Evolutionary conservation across 2,113 vertebrate genomes (phyloP).

Genomic region (Pangasianodon hypophthalmus): DNA sequence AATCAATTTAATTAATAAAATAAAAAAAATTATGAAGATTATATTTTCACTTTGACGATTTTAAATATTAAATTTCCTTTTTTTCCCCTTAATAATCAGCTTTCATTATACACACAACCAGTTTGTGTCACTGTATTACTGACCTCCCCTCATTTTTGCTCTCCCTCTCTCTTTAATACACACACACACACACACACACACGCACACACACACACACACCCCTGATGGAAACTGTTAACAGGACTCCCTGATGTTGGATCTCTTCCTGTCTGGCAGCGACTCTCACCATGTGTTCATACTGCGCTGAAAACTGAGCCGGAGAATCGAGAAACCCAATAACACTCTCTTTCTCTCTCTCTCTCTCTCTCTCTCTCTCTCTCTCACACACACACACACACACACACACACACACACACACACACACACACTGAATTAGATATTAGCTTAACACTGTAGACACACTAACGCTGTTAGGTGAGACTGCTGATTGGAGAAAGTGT

Average conservation of each 20-base stretch:
- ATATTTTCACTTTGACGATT: neutral
- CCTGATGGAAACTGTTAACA: slow-evolving; percentile 48
- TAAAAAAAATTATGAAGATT: neutral
- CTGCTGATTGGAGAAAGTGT: slow-evolving; percentile 5
- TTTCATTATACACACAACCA: neutral
- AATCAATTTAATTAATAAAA: neutral
- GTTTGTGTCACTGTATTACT: neutral
- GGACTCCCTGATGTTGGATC: slow-evolving; percentile 45
- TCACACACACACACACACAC: slow-evolving; percentile 13
- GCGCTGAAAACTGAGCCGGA: slow-evolving; percentile 39
- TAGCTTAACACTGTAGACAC: slow-evolving; percentile 28
- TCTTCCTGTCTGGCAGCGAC: slow-evolving; percentile 54
- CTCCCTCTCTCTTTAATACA: neutral
- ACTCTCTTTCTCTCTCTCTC: neutral
- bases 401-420: slow-evolving; percentile 36
- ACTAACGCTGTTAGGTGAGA: neutral
- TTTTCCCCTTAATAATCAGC: neutral
- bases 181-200: neutral
- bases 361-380: neutral
- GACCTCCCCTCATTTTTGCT: neutral
- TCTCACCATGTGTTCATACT: slow-evolving; percentile 48
- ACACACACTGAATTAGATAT: slow-evolving; percentile 28
- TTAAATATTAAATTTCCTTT: neutral
- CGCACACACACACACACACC: slow-evolving; percentile 24
- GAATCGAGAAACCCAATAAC: neutral